Conservation (phyloP, 2,113 vertebrate species). For the Argyrosomus japonicus region DNA sequence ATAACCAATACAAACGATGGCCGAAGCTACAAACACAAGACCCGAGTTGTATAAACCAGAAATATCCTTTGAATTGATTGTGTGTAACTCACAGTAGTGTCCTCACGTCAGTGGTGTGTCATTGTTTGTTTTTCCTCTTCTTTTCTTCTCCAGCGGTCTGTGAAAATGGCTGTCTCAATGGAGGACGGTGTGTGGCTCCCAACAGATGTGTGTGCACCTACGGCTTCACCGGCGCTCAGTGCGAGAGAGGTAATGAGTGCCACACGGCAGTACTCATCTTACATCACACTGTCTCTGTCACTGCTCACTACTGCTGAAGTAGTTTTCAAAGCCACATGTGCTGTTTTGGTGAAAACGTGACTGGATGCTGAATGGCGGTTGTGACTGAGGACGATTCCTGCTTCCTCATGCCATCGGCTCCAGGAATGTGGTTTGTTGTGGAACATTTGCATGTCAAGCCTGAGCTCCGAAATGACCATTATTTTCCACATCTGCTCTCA, state of each 20-base stretch:
- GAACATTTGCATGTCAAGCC: conserved; percentile 67
- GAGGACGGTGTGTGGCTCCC: conserved; percentile 95
- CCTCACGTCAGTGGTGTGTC: conserved; percentile 3
- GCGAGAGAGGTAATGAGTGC: conserved; percentile 92
- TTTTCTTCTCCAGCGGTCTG: conserved; percentile 90
- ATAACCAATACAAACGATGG: conserved; percentile 6
- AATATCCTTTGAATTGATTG: not conserved
- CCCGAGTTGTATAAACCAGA: not conserved
- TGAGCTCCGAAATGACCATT: conserved; percentile 62
- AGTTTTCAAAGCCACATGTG: conserved; percentile 46
- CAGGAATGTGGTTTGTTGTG: conserved; percentile 72
- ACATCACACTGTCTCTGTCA: conserved; percentile 42
- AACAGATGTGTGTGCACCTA: conserved; percentile 98
- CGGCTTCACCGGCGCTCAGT: conserved; percentile 97
- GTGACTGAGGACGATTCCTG: conserved; percentile 51
- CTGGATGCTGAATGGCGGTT: conserved; percentile 35
- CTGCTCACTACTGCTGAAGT: conserved; percentile 24
- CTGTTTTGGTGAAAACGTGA: conserved; percentile 57
- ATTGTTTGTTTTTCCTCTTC: conserved; percentile 36
- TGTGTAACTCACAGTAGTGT: not conserved
- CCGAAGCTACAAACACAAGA: conserved; percentile 3
- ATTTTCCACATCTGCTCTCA: conserved; percentile 79
- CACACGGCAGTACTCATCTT: conserved; percentile 22
- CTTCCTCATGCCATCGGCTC: conserved; percentile 64
- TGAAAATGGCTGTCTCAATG: conserved; percentile 96